A percentile compares a stretch with the other conserved stretches of the same genome.
Evolutionary conservation across 2,888 invertebrate genomes (phyloP).

Genomic region (Aphodius sticticus): DNA sequence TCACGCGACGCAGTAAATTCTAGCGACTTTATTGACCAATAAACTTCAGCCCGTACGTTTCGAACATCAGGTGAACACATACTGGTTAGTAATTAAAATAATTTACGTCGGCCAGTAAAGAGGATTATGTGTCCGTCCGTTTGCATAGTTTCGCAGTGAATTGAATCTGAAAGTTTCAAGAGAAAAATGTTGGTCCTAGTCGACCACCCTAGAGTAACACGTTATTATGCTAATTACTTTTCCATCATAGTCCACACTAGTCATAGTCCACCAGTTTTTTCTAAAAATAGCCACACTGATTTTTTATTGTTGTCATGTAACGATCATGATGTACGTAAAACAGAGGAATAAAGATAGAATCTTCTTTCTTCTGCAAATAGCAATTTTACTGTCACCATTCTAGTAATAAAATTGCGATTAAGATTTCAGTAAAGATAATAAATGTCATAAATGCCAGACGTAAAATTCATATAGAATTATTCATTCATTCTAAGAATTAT

Average conservation of each 20-base stretch:
- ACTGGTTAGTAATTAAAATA: constrained; percentile 11
- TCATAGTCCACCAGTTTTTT: too few relatives aligned
- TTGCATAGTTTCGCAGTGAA: neutral
- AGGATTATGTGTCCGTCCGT: neutral
- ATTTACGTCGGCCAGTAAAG: constrained; percentile 14
- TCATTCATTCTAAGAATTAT: neutral
- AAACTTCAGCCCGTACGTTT: constrained; percentile 7
- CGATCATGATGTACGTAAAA: neutral
- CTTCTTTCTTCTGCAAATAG: neutral
- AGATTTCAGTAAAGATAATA: neutral
- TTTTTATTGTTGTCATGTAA: neutral
- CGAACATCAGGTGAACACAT: constrained; percentile 17
- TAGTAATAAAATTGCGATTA: neutral
- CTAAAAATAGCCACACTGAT: neutral
- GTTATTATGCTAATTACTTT: neutral
- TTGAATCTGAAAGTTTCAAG: neutral
- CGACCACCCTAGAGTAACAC: neutral
- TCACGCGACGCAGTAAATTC: constrained; percentile 12
- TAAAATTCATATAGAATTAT: neutral
- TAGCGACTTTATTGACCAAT: constrained; percentile 10
- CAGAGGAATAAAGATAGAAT: neutral
- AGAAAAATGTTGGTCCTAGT: neutral
- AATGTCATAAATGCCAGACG: neutral
- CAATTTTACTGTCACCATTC: neutral
- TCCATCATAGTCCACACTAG: too few relatives aligned